These are phyloP conservation scores for Argynnis bischoffii DNA, from an alignment of 2,888 invertebrate species.

Conservation along the genomic window DNA sequence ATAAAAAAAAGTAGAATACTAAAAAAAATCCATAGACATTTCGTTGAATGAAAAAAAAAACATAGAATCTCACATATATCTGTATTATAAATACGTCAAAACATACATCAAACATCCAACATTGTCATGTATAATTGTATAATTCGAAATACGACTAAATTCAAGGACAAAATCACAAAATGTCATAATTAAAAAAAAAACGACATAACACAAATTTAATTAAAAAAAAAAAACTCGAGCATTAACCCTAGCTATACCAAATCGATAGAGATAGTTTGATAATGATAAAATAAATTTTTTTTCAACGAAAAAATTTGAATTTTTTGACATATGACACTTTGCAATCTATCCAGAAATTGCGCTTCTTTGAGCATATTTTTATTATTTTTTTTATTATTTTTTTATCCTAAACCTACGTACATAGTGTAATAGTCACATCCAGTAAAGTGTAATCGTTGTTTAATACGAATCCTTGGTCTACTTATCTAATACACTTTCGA, in stretches of 20 bases:
- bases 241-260: slow-evolving; percentile 10
- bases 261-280: slow-evolving; percentile 10
- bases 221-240: neutral
- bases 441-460: slow-evolving; percentile 13
- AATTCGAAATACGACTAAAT: slow-evolving; percentile 19
- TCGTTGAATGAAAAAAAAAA: slow-evolving; percentile 43
- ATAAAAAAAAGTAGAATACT: slow-evolving; percentile 13
- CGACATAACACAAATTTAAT: neutral
- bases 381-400: slow-evolving; percentile 2
- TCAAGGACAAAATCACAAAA: slow-evolving; percentile 11
- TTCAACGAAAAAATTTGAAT: neutral
- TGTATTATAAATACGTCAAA: slow-evolving; percentile 65
- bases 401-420: slow-evolving; percentile 18
- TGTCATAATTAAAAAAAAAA: slow-evolving; percentile 17
- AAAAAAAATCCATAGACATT: slow-evolving; percentile 45
- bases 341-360: slow-evolving; percentile 1
- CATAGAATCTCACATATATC: slow-evolving; percentile 59
- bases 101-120: slow-evolving; percentile 60
- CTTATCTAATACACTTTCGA: slow-evolving; percentile 12
- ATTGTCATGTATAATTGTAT: slow-evolving; percentile 52
- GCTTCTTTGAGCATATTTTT: slow-evolving; percentile 30
- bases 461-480: neutral
- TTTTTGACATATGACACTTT: slow-evolving; percentile 13
- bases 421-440: slow-evolving; percentile 37
- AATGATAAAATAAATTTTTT: slow-evolving; percentile 2